Evolutionary conservation across 1,140 invertebrate species (phyloP).

Genomic region (Eriosoma lanigerum): DNA sequence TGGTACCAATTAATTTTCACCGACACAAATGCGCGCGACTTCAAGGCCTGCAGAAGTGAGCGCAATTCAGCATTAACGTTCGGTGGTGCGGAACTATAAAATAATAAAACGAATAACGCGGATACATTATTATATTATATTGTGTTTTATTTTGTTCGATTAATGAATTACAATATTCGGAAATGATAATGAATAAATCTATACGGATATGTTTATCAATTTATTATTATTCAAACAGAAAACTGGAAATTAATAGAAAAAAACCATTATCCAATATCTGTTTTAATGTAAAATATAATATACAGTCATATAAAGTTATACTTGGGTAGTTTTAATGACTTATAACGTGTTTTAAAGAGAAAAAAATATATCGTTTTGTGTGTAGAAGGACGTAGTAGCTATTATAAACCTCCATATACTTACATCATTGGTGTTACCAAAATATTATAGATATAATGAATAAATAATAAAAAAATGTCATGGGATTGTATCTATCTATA

Average conservation of each 20-base stretch:
- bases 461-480: no score
- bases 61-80: constrained; percentile 3
- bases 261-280: not conserved
- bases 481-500: no score
- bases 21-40: constrained; percentile 28
- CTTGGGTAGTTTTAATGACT: not conserved
- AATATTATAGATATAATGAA: no score
- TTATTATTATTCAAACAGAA: constrained; percentile 20
- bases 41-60: constrained; percentile 44
- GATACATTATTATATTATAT: not conserved
- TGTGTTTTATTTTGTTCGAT: constrained; percentile 14
- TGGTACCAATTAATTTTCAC: constrained; percentile 43
- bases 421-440: no score
- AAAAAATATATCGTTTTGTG: not conserved
- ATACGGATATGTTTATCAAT: no score
- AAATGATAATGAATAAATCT: not conserved
- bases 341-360: not conserved
- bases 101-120: no score
- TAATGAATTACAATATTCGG: not conserved
- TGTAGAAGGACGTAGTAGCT: not conserved
- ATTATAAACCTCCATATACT: not conserved
- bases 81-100: constrained; percentile 37
- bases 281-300: not conserved
- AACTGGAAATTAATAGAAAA: not conserved
- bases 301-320: not conserved